These are phyloP conservation scores for Andrena praecox DNA, from an alignment of 2,888 invertebrate genomes.

Conservation along the genomic window DNA sequence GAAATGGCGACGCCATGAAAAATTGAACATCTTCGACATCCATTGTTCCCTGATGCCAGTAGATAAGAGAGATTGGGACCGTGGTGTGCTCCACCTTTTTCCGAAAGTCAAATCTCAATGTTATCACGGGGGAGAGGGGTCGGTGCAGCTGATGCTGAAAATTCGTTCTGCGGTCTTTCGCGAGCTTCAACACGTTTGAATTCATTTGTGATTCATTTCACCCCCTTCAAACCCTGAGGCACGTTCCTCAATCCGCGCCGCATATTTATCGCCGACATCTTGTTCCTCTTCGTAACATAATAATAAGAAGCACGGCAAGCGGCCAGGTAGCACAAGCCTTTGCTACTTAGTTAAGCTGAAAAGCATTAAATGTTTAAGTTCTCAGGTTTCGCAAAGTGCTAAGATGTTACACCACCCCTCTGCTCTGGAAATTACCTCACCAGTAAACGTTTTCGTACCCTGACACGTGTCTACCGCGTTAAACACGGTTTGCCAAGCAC, in stretches of 20 bases:
- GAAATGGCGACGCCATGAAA: constrained; percentile 68
- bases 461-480: too few species aligned
- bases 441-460: too few species aligned
- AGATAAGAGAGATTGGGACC: constrained; percentile 34
- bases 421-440: too few species aligned
- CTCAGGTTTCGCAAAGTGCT: too few species aligned
- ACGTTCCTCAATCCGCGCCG: background rate
- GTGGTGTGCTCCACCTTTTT: constrained; percentile 1
- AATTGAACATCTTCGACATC: constrained; percentile 72
- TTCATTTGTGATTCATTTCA: background rate
- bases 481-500: too few species aligned
- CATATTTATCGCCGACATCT: background rate
- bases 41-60: constrained; percentile 64
- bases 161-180: constrained; percentile 1
- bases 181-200: background rate
- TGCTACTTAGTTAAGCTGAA: too few species aligned
- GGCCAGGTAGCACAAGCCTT: too few species aligned
- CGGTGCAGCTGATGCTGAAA: constrained; percentile 9
- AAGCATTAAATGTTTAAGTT: too few species aligned
- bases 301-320: too few species aligned
- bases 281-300: background rate
- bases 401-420: too few species aligned
- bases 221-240: background rate
- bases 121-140: constrained; percentile 9
- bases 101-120: constrained; percentile 54